Base-by-base conservation (phyloP, 2,797 vertebrate genomes). In the Leptoclinus maculatus region DNA sequence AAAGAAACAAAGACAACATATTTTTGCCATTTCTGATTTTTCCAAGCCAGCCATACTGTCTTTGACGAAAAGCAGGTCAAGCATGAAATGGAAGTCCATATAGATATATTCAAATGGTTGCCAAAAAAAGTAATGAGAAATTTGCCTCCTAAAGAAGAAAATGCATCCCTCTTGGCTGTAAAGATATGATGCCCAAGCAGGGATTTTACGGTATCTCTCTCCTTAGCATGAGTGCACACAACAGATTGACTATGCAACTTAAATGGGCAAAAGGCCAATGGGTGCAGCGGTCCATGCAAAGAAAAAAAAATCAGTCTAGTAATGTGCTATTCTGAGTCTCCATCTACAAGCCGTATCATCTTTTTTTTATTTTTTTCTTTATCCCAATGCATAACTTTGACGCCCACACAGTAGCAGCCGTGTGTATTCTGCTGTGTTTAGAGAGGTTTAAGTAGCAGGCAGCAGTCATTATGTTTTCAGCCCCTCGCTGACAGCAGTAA, bases 51-150 rank as follows among this genome's bases (percentile, higher is more conserved):
- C 45, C 58, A 29, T 69, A 84, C 49, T 59, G 21, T 71, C 43
- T 79, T 47, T 83, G 43, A 66, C 62, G 79, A 87, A 82, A 79
- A 76, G 58, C 82, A 88, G 82, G 82, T 88, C 90, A 81, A 88
- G 85, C 92, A 86, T 93, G 92, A 92, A 92, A 93, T 93, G 32
- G 29, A 90, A 72, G 83, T 76, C 74, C 49, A 70, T 80, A 83
- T 74, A 79, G 76, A 84, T 89, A 84, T 89, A 88, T 91, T 91
- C 80, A 87, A 90, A 92, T 88, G 68, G 73, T 62, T 74, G 43
- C 70, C 36, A 64, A 66, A 80, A 85, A 78, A 84, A 71, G 76
- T 79, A 82, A 88, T 77, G 77, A 88, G 68, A 84, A 86, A 83
- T 88, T 66, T 85, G 80, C 69, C 60, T 82, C 63, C 73, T 73